phyloP scores from a whole-genome alignment of 2,113 vertebrate genomes.

The Hippocampus zosterae region DNA sequence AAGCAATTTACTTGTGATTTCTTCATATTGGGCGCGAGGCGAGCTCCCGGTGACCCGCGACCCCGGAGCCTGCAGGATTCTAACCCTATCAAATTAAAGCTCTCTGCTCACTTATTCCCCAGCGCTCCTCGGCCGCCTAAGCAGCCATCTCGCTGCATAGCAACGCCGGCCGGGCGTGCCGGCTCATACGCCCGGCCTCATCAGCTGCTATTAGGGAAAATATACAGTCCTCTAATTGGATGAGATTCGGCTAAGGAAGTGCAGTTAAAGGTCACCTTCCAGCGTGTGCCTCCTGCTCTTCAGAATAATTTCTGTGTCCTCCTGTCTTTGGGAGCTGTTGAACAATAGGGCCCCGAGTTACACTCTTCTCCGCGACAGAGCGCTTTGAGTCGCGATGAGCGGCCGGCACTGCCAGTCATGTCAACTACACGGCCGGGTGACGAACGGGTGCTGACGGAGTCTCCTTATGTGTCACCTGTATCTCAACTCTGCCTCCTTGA shows the following conservation, averaged over 20 bases:
- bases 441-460: conserved; percentile 35
- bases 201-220: conserved; percentile 99
- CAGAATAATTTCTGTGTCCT: conserved; percentile 79
- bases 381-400: conserved; percentile 59
- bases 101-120: conserved; percentile 99
- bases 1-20: conserved; percentile 99
- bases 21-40: conserved; percentile 99
- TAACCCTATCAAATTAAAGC: conserved; percentile 99
- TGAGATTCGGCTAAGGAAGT: conserved; percentile 99
- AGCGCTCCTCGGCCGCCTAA: conserved; percentile 89
- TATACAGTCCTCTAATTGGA: conserved; percentile 99
- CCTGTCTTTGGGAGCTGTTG: conserved; percentile 76
- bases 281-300: conserved; percentile 90
- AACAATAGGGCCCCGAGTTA: conserved; percentile 91
- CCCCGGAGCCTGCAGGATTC: conserved; percentile 99
- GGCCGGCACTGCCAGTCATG: conserved; percentile 63
- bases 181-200: conserved; percentile 92
- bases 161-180: conserved; percentile 92
- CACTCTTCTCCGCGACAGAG: conserved; percentile 77
- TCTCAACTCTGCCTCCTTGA: conserved; percentile 40
- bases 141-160: conserved; percentile 96
- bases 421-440: conserved; percentile 65
- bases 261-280: conserved; percentile 95
- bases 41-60: conserved; percentile 90
- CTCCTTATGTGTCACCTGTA: conserved; percentile 48